Base-by-base conservation (phyloP, 2,113 vertebrate species). In the Tamias sibiricus region DNA sequence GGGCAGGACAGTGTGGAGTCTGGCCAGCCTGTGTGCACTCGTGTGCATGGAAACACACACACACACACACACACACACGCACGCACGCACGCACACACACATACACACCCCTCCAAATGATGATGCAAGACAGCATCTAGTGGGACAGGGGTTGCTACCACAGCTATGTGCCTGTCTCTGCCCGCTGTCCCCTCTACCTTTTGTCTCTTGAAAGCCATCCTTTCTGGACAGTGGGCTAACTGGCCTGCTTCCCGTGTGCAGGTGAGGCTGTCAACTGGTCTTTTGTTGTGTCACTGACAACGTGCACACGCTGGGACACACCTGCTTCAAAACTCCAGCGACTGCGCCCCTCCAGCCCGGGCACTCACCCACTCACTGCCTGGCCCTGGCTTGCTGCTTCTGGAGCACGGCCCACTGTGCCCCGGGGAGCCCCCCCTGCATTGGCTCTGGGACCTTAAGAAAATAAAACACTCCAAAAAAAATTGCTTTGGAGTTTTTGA, bases 381-480 rank as follows among this genome's bases (percentile, higher is more conserved):
- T 1, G 5, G 74, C 30, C 64, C 14, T 0, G 1, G 44, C 52
- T 26, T 57, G 66, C 40, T 79, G 90, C 22, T n/a, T 69, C 83
- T 79, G 9, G 11, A 68, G 42, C 13, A 2, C 16, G 57, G 81
- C 35, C 42, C 28, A 8, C 77, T 54, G 0, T 47, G 24, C 1
- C 0, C 85, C 87, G n/a, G 94, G 80, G 71, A 92, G 28, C 14
- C 57, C 91, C 49, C 44, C 59, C 2, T 52, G 49, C 20, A 75
- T 68, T 8, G 9, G 72, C 96, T 95, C 91, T 26, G 95, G 86
- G 82, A 54, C 83, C 84, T 93, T 94, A 93, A 92, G 95, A 92
- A 98, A 98, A 97, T 98, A 97, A 97, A 97, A 94, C 87, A 95
- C 94, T 91, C 94, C 74, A 49, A 30, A 91, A n/a, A 97, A 95